Evolutionary conservation across 2,888 invertebrate genomes (phyloP).

Genomic region (Patella caerulea): DNA sequence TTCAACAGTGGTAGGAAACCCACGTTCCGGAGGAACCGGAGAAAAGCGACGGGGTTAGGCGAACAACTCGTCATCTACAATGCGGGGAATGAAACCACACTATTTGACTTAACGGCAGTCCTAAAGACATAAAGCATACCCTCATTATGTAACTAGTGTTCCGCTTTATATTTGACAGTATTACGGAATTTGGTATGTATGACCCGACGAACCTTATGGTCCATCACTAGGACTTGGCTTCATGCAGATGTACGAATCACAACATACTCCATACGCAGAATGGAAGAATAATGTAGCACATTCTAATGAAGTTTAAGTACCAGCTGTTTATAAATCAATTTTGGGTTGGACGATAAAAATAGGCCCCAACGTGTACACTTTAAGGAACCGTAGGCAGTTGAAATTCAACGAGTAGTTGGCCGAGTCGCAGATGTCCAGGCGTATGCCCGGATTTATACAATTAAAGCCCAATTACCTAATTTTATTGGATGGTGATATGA

Average conservation of each 20-base stretch:
- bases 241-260: constrained; percentile 38
- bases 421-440: no score
- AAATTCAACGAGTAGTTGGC: no score
- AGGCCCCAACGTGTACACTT: no score
- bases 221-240: constrained; percentile 20
- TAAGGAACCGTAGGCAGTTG: no score
- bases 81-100: not conserved
- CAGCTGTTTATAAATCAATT: no score
- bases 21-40: no score
- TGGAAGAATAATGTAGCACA: constrained; percentile 50
- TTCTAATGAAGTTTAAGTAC: constrained; percentile 29
- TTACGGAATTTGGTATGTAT: constrained; percentile 30
- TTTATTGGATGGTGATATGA: no score
- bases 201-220: constrained; percentile 28
- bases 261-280: constrained; percentile 38
- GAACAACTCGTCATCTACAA: not conserved
- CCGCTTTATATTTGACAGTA: constrained; percentile 12
- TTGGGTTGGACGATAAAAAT: no score
- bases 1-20: no score
- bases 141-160: not conserved
- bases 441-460: no score
- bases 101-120: not conserved
- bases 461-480: no score
- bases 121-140: not conserved
- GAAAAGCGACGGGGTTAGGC: no score